These are phyloP conservation scores for Laticauda laticaudata DNA, from an alignment of 2,113 vertebrate genomes.

Conservation along the genomic window DNA sequence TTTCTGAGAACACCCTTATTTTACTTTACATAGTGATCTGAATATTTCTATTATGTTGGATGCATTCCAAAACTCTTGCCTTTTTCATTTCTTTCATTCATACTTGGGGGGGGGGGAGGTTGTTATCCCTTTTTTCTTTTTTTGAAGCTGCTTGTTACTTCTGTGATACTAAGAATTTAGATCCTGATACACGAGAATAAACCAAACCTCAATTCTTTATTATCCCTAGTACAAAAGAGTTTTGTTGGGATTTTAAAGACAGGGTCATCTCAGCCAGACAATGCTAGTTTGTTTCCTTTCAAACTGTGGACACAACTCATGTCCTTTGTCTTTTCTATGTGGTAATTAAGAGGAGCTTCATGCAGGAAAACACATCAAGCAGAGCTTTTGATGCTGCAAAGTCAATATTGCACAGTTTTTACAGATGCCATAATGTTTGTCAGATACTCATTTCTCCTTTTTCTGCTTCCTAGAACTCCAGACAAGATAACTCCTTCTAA, in stretches of 20 bases:
- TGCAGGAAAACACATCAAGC: conserved; percentile 14
- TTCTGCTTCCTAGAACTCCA: neutral
- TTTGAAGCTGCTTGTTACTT: neutral
- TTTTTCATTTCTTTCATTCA: neutral
- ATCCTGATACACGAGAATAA: neutral
- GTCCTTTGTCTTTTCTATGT: conserved; percentile 19
- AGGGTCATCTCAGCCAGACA: conserved; percentile 22
- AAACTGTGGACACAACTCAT: conserved; percentile 12
- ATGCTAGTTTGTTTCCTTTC: conserved; percentile 13
- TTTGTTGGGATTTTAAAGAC: conserved; percentile 10
- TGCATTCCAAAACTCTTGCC: neutral
- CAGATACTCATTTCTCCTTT: neutral
- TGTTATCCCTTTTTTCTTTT: neutral
- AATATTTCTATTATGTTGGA: neutral
- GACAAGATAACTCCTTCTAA: neutral
- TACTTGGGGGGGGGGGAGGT: neutral
- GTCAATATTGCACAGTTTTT: neutral
- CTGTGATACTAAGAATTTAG: neutral
- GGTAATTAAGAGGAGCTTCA: conserved; percentile 40
- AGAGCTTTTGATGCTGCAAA: conserved; percentile 21
- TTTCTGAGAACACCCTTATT: neutral
- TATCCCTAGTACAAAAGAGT: neutral
- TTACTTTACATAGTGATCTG: neutral
- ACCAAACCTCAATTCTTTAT: neutral
- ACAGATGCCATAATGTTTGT: neutral